Percentiles rank a stretch among this genome's conserved stretches.
phyloP scores from a whole-genome alignment of 2,888 invertebrate genomes.

The Osmoderma eremita region DNA sequence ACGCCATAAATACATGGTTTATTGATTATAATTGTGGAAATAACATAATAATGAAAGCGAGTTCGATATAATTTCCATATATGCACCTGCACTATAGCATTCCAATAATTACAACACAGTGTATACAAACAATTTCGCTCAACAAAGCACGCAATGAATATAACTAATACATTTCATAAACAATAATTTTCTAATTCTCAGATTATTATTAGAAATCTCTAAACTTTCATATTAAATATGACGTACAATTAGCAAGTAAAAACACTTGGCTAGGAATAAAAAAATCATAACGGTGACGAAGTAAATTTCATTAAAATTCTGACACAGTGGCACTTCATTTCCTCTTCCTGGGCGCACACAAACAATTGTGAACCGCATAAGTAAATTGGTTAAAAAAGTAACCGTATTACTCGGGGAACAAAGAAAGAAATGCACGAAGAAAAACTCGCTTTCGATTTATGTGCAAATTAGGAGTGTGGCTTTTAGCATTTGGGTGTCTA shows the following conservation, averaged over 20 bases:
- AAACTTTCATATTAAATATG: too few species aligned
- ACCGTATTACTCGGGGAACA: neutral
- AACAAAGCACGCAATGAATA: too few species aligned
- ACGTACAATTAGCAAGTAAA: too few species aligned
- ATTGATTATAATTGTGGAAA: too few species aligned
- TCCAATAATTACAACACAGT: too few species aligned
- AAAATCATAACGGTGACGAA: slow-evolving; percentile 1
- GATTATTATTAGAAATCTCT: neutral
- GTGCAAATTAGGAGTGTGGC: slow-evolving; percentile 19
- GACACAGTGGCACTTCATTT: slow-evolving; percentile 18
- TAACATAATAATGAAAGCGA: too few species aligned
- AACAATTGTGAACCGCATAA: slow-evolving; percentile 9
- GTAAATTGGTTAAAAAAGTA: slow-evolving; percentile 14
- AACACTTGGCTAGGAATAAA: neutral
- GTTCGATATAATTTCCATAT: too few species aligned
- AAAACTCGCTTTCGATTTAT: slow-evolving; percentile 27
- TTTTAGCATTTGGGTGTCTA: slow-evolving; percentile 18
- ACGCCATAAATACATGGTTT: too few species aligned
- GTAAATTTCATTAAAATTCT: slow-evolving; percentile 32
- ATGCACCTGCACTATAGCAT: too few species aligned
- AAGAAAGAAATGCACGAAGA: slow-evolving; percentile 5
- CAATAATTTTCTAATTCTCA: neutral
- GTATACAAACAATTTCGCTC: too few species aligned
- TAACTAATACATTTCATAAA: too few species aligned
- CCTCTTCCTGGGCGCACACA: slow-evolving; percentile 27